phyloP scores from a whole-genome alignment of 64 coral and sea anemone genomes.

The Dendronephthya gigantea region DNA sequence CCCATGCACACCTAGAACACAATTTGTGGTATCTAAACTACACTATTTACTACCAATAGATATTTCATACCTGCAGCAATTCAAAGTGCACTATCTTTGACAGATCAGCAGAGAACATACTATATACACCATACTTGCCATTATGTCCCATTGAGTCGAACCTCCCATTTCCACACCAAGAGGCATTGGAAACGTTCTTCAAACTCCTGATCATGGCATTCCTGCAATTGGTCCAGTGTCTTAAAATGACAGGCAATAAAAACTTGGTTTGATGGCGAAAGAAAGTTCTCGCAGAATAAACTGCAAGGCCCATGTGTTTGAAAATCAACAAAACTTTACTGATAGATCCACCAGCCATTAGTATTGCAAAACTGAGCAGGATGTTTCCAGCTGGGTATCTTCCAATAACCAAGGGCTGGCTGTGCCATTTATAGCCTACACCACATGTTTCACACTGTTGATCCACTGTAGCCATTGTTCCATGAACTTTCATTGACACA shows the following conservation, averaged over 20 bases:
- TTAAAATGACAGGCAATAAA: neutral
- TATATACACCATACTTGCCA: neutral
- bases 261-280: neutral
- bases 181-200: neutral
- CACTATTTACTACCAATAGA: too few relatives aligned
- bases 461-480: neutral
- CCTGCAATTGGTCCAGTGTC: neutral
- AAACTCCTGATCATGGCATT: neutral
- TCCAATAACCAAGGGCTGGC: neutral
- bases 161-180: neutral
- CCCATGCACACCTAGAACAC: too few relatives aligned
- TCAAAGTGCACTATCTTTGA: neutral
- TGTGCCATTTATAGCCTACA: neutral
- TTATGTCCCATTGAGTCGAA: slow-evolving; percentile 11
- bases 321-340: neutral
- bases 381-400: neutral
- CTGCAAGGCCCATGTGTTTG: neutral
- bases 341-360: neutral
- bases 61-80: neutral
- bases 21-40: too few relatives aligned
- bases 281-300: neutral
- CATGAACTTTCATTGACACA: neutral
- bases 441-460: neutral
- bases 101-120: neutral
- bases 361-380: neutral